phyloP scores from a whole-genome alignment of 2,797 vertebrate species.

The Acanthopagrus latus region DNA sequence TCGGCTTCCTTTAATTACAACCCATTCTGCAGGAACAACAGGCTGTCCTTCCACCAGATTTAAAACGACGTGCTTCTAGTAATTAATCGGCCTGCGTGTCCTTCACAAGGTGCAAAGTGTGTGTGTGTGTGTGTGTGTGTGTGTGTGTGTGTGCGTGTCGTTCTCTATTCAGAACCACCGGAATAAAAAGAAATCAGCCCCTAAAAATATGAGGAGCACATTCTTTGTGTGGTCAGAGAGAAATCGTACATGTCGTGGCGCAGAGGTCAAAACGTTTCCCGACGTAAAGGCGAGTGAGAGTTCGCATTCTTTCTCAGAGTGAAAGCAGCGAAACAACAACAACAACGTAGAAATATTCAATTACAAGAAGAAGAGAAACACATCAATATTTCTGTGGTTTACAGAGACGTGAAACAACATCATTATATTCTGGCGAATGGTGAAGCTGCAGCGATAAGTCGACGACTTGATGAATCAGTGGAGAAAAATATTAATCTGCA shows the following conservation, averaged over 20 bases:
- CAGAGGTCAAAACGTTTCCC: conserved; percentile 12
- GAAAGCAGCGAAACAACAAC: not conserved
- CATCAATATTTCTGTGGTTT: no score
- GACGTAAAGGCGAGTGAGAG: not conserved
- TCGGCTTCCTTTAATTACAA: conserved; percentile 85
- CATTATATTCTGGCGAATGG: no score
- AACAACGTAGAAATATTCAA: not conserved
- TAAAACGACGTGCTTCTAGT: conserved; percentile 80
- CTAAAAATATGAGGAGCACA: conserved; percentile 19
- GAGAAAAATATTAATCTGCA: no score
- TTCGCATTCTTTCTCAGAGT: not conserved
- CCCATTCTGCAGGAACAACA: conserved; percentile 85
- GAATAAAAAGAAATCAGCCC: conserved; percentile 28
- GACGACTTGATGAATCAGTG: not conserved
- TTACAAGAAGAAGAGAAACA: not conserved
- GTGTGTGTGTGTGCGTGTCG: conserved; percentile 38
- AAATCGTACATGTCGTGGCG: not conserved
- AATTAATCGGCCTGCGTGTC: conserved; percentile 82
- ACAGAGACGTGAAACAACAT: no score
- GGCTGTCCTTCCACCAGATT: conserved; percentile 84
- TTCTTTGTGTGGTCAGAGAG: conserved; percentile 34
- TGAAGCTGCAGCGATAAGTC: not conserved
- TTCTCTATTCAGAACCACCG: conserved; percentile 42
- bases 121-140: conserved; percentile 30
- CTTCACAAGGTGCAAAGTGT: conserved; percentile 75